Base-by-base conservation (phyloP, 2,113 vertebrate species). In the Hippocampus comes region DNA sequence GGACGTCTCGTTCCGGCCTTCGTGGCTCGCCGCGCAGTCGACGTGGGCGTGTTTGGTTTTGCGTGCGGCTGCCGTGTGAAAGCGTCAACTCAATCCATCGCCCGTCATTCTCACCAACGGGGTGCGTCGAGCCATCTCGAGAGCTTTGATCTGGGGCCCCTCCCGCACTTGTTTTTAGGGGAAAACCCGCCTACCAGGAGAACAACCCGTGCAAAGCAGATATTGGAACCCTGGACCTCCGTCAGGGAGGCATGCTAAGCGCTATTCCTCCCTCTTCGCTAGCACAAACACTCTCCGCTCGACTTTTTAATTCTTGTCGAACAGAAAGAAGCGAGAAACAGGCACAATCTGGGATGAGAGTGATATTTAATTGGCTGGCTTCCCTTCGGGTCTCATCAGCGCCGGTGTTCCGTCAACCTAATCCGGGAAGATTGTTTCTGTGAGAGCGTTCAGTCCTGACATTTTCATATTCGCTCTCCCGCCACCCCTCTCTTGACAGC, bases 331-430 rank as follows among this genome's bases (percentile, higher is more conserved):
- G 73, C 59, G 68, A 48, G 67, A 71, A 77, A 78, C 68, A 83
- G 84, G 82, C 82, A 77, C 27, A 3, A 61, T 34, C 56, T 25
- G 18, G 18, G 82, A 85, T 84, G 82, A 87, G 84, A 80, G 81
- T 79, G 80, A 81, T 88, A 83, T 84, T 86, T 88, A 87, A 91
- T 90, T 90, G 89, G 86, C 80, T 57, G 18, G 68, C 74, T 78
- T 78, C 78, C 84, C 75, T 76, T 86, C 81, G 79, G 84, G 73
- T 86, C 82, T 82, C 73, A 86, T 89, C 89, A 76, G 73, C 70
- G 80, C 71, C 67, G 76, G 83, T 83, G 82, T 77, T 87, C 87
- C 75, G 86, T 84, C 86, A 87, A 86, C 88, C 79, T 84, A 74
- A 78, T 84, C 78, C 75, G 64, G 64, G 2, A 49, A 80, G 81